A percentile compares a stretch with the other conserved stretches of the same genome.
Evolutionary conservation across 2,888 invertebrate genomes (phyloP).

Genomic region (Loripinus fragilis): DNA sequence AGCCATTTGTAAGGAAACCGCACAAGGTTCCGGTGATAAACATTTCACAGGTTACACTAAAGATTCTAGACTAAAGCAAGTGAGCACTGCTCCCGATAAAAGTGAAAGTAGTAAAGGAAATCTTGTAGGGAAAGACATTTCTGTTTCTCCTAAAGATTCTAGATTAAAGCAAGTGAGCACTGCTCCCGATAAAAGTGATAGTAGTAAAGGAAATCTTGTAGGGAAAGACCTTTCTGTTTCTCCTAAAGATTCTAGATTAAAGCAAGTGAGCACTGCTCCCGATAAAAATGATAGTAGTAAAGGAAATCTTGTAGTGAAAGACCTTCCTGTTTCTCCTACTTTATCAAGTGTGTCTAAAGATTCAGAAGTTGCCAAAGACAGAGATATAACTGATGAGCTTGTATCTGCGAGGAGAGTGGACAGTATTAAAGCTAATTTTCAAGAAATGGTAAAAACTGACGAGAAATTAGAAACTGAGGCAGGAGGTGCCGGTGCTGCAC

Average conservation of each 20-base stretch:
- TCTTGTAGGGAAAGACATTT: too few species aligned
- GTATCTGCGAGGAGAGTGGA: constrained; percentile 16
- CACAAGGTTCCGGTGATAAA: background rate
- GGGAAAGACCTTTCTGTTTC: background rate
- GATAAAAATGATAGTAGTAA: background rate
- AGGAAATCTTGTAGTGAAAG: background rate
- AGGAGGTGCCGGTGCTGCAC: background rate
- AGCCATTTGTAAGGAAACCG: background rate
- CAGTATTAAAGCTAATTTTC: constrained; percentile 29
- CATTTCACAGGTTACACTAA: background rate
- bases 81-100: too few species aligned
- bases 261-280: background rate
- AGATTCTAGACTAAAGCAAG: too few species aligned
- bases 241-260: background rate
- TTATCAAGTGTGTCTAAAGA: background rate
- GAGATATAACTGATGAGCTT: constrained; percentile 1
- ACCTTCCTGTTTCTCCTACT: background rate
- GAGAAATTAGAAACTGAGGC: constrained; percentile 10
- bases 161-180: background rate
- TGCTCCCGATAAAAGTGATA: background rate
- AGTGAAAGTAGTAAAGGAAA: too few species aligned
- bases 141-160: background rate
- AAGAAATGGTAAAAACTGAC: constrained; percentile 25
- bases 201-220: background rate
- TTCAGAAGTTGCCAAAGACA: background rate